Base-by-base conservation (phyloP, 2,797 vertebrate species). In the Danionella dracula region DNA sequence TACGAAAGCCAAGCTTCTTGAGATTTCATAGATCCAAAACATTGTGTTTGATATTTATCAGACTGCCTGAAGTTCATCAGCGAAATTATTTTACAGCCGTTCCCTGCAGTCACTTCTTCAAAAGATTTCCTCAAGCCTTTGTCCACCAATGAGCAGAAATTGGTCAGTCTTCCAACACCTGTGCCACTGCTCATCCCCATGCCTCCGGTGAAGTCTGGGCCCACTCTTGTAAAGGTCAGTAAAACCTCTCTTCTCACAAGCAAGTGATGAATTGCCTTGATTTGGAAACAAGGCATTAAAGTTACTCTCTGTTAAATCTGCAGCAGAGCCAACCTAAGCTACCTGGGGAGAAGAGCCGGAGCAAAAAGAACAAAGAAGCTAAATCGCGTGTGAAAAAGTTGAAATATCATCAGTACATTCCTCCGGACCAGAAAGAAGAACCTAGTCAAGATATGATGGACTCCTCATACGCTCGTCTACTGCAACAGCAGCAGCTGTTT, bases 351-450 rank as follows among this genome's bases (percentile, higher is more conserved):
- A 99, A 94, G 76, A 94, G 91, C 67, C 94, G 96, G 66, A 93
- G 91, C 79, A 99, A 99, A 85, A 99, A 99, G 79, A 85, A 90
- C 84, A 99, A 97, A 78, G 96, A 99, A 61, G 82, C 89, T 23
- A 97, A 93, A 72, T 87, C 93, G 15, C 86, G 94, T 41, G 93
- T 99, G 57, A 98, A 95, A 74, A 98, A 97, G 86, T 71, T 99
- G 1, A 99, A 99, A 80, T 99, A 99, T 80, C 96, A 99, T 82
- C 97, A 99, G 73, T 99, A 99, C 79, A 94, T 99, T 66, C 97
- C 96, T 9, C 96, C 97, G 0, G 96, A 99, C 83, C 96, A 99
- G 88, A 99, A 98, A 74, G 88, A 87, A 72, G 97, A 98, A 84
- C 89, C 87, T 83, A 88, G 81, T 1, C 93, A 97, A 71, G 89